phyloP scores from a whole-genome alignment of 2,888 invertebrate genomes.

The Drosophila dives region DNA sequence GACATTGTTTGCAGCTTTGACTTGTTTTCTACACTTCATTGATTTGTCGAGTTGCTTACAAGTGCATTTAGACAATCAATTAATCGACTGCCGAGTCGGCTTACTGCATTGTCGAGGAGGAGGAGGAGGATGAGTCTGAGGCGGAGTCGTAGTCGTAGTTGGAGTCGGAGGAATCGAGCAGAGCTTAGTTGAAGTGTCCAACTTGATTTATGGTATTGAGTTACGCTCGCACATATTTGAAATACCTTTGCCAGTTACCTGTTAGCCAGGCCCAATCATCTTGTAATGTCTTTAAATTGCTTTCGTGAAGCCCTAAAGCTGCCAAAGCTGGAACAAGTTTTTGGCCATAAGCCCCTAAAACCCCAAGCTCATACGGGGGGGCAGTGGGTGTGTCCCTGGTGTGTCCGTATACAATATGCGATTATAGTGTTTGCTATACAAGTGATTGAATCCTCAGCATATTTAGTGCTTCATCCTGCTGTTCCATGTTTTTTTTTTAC shows the following conservation, averaged over 20 bases:
- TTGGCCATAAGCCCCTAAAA: conserved; percentile 13
- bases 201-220: conserved; percentile 74
- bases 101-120: conserved; percentile 36
- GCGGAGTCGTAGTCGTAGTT: neutral
- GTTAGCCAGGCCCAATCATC: conserved; percentile 20
- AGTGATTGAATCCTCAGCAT: conserved; percentile 34
- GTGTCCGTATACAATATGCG: conserved; percentile 36
- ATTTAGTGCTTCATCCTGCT: conserved; percentile 37
- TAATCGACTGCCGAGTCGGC: conserved; percentile 67
- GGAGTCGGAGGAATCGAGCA: neutral
- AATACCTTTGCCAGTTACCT: conserved; percentile 43
- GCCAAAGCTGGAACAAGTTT: conserved; percentile 18
- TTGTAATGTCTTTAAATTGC: conserved; percentile 44
- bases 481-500: conserved; percentile 17
- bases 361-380: conserved; percentile 1
- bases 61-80: conserved; percentile 82
- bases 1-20: conserved; percentile 61
- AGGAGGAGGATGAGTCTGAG: neutral
- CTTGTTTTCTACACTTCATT: conserved; percentile 79
- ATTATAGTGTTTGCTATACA: conserved; percentile 44
- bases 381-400: conserved; percentile 1
- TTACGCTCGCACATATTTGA: conserved; percentile 66
- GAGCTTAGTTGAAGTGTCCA: conserved; percentile 66
- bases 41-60: conserved; percentile 79
- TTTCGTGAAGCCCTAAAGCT: conserved; percentile 48